A percentile compares a stretch with the other conserved stretches of the same genome.
phyloP scores from a whole-genome alignment of 2,113 vertebrate species.

The Upupa epops region DNA sequence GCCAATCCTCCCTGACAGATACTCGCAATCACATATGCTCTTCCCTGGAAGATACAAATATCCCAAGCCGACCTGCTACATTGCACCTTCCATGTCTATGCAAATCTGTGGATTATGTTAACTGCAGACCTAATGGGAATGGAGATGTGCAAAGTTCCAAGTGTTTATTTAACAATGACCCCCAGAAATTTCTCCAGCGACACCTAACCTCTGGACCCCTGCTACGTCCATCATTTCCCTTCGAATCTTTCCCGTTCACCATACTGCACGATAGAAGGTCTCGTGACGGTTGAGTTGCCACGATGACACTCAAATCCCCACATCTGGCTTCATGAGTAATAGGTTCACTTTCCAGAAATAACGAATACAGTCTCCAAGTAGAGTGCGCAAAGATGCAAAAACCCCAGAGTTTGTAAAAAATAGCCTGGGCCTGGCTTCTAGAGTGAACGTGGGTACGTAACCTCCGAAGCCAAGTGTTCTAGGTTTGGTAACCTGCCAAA shows the following conservation, averaged over 20 bases:
- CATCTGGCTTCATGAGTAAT: not conserved
- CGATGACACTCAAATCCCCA: not conserved
- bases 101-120: not conserved
- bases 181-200: not conserved
- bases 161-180: not conserved
- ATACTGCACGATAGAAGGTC: not conserved
- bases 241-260: not conserved
- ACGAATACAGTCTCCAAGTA: not conserved
- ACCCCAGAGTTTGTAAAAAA: not conserved
- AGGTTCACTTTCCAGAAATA: not conserved
- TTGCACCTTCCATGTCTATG: not conserved
- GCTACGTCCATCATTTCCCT: not conserved
- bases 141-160: not conserved
- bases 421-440: not conserved
- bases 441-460: not conserved
- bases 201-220: not conserved
- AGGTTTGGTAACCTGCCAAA: not conserved
- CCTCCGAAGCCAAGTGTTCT: not conserved
- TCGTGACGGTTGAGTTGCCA: fast-evolving
- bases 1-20: not conserved
- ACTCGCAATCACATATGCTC: not conserved
- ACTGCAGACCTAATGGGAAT: not conserved
- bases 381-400: not conserved
- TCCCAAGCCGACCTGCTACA: not conserved
- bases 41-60: not conserved